Evolutionary conservation across 2,888 invertebrate genomes (phyloP).

Genomic region (Athripsodes cinereus): DNA sequence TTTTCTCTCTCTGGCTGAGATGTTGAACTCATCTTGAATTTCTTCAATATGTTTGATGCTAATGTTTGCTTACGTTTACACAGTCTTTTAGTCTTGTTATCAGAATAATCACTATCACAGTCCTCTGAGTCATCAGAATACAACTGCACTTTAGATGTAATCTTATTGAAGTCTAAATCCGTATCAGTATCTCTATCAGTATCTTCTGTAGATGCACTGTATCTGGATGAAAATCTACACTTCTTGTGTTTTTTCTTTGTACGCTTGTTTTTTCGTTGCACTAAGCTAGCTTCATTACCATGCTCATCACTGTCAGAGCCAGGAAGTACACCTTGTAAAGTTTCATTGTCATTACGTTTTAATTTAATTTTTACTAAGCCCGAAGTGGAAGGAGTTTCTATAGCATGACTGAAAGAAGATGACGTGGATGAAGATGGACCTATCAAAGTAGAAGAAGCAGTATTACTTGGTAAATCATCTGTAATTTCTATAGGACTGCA

Average conservation of each 20-base stretch:
- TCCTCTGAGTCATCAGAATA: background rate
- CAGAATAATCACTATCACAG: background rate
- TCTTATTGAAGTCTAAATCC: background rate
- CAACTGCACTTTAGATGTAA: background rate
- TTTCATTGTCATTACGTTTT: slow-evolving; percentile 13
- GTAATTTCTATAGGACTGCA: slow-evolving; percentile 11
- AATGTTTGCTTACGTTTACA: slow-evolving; percentile 7
- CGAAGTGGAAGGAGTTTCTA: slow-evolving; percentile 19
- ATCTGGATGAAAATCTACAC: slow-evolving; percentile 4
- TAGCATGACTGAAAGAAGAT: background rate
- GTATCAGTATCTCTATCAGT: slow-evolving; percentile 22
- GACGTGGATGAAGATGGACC: background rate
- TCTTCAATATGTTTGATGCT: slow-evolving; percentile 15
- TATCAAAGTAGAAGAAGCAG: background rate
- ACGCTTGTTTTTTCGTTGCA: slow-evolving; percentile 4
- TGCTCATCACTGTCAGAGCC: slow-evolving; percentile 16
- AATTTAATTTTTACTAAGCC: slow-evolving; percentile 19
- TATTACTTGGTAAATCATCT: slow-evolving; percentile 4
- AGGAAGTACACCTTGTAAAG: background rate
- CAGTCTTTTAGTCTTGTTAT: background rate
- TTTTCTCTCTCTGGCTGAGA: background rate
- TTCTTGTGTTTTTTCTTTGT: slow-evolving; percentile 8
- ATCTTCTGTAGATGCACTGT: slow-evolving; percentile 20
- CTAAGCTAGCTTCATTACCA: background rate
- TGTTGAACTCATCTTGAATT: slow-evolving; percentile 12